Evolutionary conservation across 1,140 invertebrate genomes (phyloP).

Genomic region (Sitodiplosis mosellana): DNA sequence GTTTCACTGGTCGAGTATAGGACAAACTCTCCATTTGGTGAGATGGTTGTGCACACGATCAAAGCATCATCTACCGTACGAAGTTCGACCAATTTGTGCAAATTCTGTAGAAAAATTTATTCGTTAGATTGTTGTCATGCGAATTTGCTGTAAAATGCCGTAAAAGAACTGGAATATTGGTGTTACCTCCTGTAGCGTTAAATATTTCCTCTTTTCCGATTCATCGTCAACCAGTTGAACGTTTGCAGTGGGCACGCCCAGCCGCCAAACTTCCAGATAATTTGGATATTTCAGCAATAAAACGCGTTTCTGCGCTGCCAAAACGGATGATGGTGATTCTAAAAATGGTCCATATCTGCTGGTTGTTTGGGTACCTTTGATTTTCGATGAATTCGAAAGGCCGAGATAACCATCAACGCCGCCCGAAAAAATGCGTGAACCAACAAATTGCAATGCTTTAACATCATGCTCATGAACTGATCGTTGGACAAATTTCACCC

Average conservation of each 20-base stretch:
- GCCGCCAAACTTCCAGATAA: conserved; percentile 42
- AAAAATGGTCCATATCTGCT: conserved; percentile 52
- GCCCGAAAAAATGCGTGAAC: conserved; percentile 52
- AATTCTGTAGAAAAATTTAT: conserved; percentile 37
- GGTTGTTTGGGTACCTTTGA: conserved; percentile 31
- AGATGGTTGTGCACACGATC: conserved; percentile 47
- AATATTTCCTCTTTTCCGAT: conserved; percentile 6
- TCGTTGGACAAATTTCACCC: conserved; percentile 62
- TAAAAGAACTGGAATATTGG: no score
- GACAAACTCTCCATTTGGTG: conserved; percentile 43
- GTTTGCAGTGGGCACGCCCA: conserved; percentile 28
- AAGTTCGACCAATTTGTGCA: conserved; percentile 40
- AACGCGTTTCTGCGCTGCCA: conserved; percentile 35
- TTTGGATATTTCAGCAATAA: conserved; percentile 49
- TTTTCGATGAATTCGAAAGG: conserved; percentile 38
- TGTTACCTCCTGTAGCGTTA: conserved; percentile 10
- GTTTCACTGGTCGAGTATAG: conserved; percentile 49
- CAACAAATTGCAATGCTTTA: conserved; percentile 39
- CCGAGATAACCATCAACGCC: conserved; percentile 60
- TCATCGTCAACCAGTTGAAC: conserved; percentile 12
- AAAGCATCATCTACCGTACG: conserved; percentile 37
- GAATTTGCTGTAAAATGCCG: conserved; percentile 14
- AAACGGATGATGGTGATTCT: conserved; percentile 35
- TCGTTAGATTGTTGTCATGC: no score
- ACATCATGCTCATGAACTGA: conserved; percentile 74